Conservation (phyloP, 2,888 invertebrate genomes). For the Macaria notata region DNA sequence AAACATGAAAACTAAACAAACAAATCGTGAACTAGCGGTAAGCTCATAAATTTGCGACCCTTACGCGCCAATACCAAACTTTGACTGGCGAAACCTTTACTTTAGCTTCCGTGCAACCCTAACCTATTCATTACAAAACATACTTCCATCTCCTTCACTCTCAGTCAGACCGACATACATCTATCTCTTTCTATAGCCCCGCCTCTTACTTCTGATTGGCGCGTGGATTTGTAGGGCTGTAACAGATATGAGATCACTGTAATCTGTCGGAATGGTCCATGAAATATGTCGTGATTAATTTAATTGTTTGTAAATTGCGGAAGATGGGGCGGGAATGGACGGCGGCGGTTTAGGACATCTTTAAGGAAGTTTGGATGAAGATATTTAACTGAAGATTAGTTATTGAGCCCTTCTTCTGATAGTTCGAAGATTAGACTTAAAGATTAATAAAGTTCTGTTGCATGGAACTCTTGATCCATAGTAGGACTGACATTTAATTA, state of each 20-base stretch:
- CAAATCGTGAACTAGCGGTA: slow-evolving; percentile 14
- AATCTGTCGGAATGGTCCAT: slow-evolving; percentile 20
- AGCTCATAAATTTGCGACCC: slow-evolving; percentile 27
- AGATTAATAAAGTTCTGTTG: too few relatives aligned
- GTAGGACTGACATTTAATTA: too few relatives aligned
- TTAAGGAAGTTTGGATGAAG: not conserved
- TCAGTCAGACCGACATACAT: slow-evolving; percentile 4
- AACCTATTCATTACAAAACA: slow-evolving; percentile 31
- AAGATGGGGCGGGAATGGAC: slow-evolving; percentile 11
- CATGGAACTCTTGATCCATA: too few relatives aligned
- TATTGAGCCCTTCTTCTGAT: too few relatives aligned
- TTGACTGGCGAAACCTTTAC: slow-evolving; percentile 43
- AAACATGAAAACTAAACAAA: slow-evolving; percentile 3
- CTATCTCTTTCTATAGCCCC: slow-evolving; percentile 46
- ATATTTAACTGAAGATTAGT: too few relatives aligned
- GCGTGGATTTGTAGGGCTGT: slow-evolving; percentile 32
- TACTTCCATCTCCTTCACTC: slow-evolving; percentile 36
- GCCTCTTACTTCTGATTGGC: slow-evolving; percentile 51
- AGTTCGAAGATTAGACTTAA: too few relatives aligned
- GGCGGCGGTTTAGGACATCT: not conserved
- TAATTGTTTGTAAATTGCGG: slow-evolving; percentile 27
- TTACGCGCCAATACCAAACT: slow-evolving; percentile 41
- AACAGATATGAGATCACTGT: slow-evolving; percentile 27
- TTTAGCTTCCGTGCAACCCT: slow-evolving; percentile 43
- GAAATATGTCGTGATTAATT: slow-evolving; percentile 26